A percentile compares a stretch with the other conserved stretches of the same genome.
Conservation (phyloP, 2,888 invertebrate genomes). For the Notodonta ziczac region DNA sequence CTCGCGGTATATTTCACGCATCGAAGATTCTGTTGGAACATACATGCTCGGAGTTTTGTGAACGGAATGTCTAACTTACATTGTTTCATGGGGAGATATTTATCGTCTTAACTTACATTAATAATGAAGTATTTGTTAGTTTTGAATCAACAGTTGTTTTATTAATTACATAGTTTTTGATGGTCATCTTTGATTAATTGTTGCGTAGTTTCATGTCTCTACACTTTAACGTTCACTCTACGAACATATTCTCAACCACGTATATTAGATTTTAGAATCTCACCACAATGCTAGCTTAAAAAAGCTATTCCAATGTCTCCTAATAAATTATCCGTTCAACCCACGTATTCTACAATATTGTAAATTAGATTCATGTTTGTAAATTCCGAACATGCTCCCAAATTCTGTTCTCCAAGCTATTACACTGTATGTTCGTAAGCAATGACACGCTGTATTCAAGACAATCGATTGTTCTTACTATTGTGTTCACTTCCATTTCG, state of each 20-base stretch:
- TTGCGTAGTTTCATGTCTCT: no score
- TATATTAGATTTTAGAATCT: no score
- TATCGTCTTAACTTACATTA: background rate
- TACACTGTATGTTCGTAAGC: slow-evolving; percentile 16
- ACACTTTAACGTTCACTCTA: no score
- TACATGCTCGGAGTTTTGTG: slow-evolving; percentile 17
- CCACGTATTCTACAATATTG: background rate
- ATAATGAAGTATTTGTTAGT: background rate
- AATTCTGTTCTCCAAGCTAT: slow-evolving; percentile 10
- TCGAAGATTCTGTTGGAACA: slow-evolving; percentile 29
- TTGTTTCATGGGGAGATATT: slow-evolving; percentile 5
- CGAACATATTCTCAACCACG: no score
- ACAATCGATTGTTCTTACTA: slow-evolving; percentile 21
- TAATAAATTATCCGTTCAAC: background rate
- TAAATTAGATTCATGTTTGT: background rate
- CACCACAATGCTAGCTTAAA: background rate
- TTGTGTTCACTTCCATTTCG: slow-evolving; percentile 32
- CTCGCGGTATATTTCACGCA: slow-evolving; percentile 45
- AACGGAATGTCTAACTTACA: slow-evolving; percentile 10
- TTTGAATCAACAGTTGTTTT: background rate
- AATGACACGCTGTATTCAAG: slow-evolving; percentile 39
- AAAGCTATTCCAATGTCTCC: background rate
- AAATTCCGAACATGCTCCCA: background rate
- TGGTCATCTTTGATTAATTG: no score
- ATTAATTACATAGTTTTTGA: no score